Conservation (phyloP, 1,140 invertebrate species). For the Caenorhabditis inopinata region DNA sequence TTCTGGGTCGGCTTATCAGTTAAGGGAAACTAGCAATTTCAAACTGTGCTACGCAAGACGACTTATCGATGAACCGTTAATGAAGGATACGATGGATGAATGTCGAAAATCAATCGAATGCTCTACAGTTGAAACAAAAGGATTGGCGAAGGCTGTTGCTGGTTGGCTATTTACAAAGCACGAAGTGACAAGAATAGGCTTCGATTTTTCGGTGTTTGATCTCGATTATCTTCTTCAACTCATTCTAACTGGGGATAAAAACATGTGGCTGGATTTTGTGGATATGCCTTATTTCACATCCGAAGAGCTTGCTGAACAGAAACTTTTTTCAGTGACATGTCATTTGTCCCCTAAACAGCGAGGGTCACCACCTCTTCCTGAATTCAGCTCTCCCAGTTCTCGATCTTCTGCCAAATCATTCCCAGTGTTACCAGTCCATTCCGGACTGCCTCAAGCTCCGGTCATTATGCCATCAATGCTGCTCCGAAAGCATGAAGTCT, state of each 20-base stretch:
- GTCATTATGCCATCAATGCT: background rate
- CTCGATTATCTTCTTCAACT: constrained; percentile 46
- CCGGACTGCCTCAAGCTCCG: constrained; percentile 33
- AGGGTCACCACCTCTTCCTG: background rate
- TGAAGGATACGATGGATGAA: background rate
- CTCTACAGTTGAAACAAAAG: background rate
- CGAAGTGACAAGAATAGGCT: constrained; percentile 28
- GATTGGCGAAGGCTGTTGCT: constrained; percentile 35
- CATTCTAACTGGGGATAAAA: constrained; percentile 29
- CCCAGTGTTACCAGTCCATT: constrained; percentile 35
- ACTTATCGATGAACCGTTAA: constrained; percentile 12
- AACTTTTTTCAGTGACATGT: background rate
- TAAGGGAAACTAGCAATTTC: constrained; percentile 21
- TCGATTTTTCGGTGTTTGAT: constrained; percentile 41
- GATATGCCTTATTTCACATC: background rate
- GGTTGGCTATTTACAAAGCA: constrained; percentile 37
- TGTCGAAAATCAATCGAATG: constrained; percentile 25
- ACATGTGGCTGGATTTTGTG: constrained; percentile 37
- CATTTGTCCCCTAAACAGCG: background rate
- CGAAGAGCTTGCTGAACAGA: background rate
- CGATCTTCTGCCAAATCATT: constrained; percentile 19
- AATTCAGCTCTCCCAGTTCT: background rate
- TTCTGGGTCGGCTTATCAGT: background rate
- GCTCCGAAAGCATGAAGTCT: background rate
- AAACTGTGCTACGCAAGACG: constrained; percentile 32